Base-by-base conservation (phyloP, 2,888 invertebrate genomes). In the Agonopterix heracliana region DNA sequence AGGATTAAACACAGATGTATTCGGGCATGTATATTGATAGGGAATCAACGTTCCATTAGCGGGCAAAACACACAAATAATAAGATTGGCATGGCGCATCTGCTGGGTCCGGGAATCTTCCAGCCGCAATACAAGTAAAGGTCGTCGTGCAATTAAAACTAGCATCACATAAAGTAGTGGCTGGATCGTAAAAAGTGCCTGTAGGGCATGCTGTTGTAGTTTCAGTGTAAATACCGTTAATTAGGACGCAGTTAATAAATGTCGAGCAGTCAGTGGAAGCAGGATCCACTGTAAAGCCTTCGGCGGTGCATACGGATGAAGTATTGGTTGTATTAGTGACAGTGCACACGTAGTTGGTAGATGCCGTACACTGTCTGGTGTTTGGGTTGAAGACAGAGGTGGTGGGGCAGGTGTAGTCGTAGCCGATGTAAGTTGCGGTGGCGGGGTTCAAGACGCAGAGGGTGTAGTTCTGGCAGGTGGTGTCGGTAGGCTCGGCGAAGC, bases 381-480 rank as follows among this genome's bases (percentile, higher is more conserved):
- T 57, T 0, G 86, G 84, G 51, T 84, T 78, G 64, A 89, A 89
- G 35, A 82, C 59, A 0, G 86, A 83, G 2, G 77, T 80, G 0
- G 75, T 66, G 0, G 86, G 84, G 49, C 88, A 88, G n/a, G 68
- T 69, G 61, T 84, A 86, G 61, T 76, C 60, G 60, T 82, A 87
- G 7, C 74, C 51, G 10, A 74, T 1, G 52, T 71, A 85, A 17
- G 63, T 55, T 40, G 50, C 53, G n/a, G 50, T 67, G n/a, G 63
- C 52, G 40, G 60, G 60, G 50, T 61, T 56, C 51, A 63, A 71
- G 40, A 78, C 68, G 56, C 89, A 89, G 2, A 77, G 66, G 1
- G 79, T 82, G 62, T 88, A 89, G 56, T 78, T 81, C 55, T 77
- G 59, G 60, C 88, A 88, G 36, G 78, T 79, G 0, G 81, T 60